phyloP scores from a whole-genome alignment of 2,888 invertebrate species.

The Ferdinandea cuprea region DNA sequence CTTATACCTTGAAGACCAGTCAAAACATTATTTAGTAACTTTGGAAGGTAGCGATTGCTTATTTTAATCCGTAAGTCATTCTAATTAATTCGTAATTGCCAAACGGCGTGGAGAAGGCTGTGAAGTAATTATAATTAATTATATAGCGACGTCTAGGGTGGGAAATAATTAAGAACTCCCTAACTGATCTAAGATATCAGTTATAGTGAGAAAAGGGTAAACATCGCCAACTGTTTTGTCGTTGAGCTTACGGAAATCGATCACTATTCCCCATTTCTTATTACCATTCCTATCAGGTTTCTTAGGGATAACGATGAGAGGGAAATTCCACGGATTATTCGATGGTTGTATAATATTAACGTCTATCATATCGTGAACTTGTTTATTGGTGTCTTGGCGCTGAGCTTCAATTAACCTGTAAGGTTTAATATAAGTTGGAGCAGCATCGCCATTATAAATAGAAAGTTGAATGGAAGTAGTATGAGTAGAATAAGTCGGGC shows the following conservation, averaged over 20 bases:
- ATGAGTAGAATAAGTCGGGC: not conserved
- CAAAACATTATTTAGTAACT: not conserved
- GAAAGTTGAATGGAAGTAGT: not conserved
- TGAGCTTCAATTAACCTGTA: slow-evolving; percentile 8
- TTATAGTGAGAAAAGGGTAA: slow-evolving; percentile 18
- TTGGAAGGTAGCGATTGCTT: too few species aligned
- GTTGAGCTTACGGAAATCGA: slow-evolving; percentile 31
- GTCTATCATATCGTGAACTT: slow-evolving; percentile 12
- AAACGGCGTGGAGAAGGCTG: slow-evolving; percentile 1
- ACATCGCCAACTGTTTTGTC: not conserved
- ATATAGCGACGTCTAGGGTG: slow-evolving; percentile 5
- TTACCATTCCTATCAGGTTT: slow-evolving; percentile 22
- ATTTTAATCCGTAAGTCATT: too few species aligned
- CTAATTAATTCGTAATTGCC: not conserved
- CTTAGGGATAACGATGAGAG: slow-evolving; percentile 14
- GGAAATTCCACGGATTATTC: too few species aligned
- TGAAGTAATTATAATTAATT: not conserved
- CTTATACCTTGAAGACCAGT: not conserved
- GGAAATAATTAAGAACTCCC: slow-evolving; percentile 2
- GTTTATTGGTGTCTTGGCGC: not conserved
- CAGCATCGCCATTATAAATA: not conserved
- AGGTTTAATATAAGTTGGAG: slow-evolving; percentile 5
- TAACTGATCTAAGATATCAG: slow-evolving; percentile 17
- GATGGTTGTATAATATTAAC: slow-evolving; percentile 12
- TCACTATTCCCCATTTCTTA: slow-evolving; percentile 27